Conservation (phyloP, 2,113 vertebrate genomes). For the Elephas maximus region DNA sequence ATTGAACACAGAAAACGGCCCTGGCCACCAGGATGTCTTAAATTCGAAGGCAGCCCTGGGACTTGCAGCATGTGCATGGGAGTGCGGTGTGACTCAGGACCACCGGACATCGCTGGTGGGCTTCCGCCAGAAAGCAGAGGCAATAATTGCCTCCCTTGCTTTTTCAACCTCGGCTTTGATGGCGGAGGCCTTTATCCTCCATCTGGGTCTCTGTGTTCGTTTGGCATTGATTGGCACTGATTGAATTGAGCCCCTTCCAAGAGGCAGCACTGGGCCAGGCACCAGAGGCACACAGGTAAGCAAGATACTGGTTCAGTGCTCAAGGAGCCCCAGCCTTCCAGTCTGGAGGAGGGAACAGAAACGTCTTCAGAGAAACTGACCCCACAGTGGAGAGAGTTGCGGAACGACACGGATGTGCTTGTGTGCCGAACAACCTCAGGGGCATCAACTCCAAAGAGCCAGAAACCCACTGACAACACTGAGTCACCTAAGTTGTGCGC, state of each 20-base stretch:
- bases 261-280: not conserved
- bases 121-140: not conserved
- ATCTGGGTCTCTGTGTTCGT: not conserved
- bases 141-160: not conserved
- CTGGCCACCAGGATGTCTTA: not conserved
- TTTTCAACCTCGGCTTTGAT: not conserved
- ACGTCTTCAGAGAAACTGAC: not conserved
- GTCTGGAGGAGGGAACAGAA: not conserved
- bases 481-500: not conserved
- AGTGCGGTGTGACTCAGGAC: not conserved
- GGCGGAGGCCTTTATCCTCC: not conserved
- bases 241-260: not conserved
- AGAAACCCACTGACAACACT: not conserved
- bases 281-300: not conserved
- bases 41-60: not conserved
- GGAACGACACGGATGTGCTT: not conserved
- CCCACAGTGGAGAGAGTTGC: not conserved
- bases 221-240: constrained; percentile 40
- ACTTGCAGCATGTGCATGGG: not conserved
- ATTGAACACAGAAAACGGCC: not conserved
- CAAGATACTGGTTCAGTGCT: fast-evolving
- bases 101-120: fast-evolving
- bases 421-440: not conserved
- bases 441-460: not conserved
- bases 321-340: not conserved